Conservation (phyloP, 2,888 invertebrate species). For the Agrenia bidenticulata region DNA sequence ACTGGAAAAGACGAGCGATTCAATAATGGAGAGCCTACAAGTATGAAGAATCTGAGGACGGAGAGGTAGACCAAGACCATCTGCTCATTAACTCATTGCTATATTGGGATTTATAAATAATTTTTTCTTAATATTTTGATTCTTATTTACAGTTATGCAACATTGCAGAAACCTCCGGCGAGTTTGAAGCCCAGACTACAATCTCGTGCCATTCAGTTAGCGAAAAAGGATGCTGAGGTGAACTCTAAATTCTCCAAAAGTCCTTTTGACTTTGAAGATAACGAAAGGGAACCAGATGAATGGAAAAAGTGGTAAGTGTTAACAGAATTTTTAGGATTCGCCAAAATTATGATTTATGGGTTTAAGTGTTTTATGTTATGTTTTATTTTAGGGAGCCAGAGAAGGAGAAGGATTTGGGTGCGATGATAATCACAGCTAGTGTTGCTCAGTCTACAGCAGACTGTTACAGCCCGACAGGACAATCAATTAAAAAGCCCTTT, state of each 20-base stretch:
- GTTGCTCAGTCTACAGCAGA: slow-evolving; percentile 15
- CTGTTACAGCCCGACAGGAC: slow-evolving; percentile 9
- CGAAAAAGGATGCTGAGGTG: neutral
- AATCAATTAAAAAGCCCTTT: neutral
- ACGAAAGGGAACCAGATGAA: neutral
- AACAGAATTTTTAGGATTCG: neutral
- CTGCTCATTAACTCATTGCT: no score
- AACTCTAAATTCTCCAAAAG: neutral
- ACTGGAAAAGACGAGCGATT: slow-evolving; percentile 5
- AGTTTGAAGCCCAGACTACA: slow-evolving; percentile 17
- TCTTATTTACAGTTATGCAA: slow-evolving; percentile 9
- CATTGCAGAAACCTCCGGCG: slow-evolving; percentile 15
- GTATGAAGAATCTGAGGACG: no score
- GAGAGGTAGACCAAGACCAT: no score
- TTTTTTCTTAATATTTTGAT: neutral
- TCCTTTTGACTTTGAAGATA: slow-evolving; percentile 9
- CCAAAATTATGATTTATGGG: no score
- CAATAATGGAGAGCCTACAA: neutral
- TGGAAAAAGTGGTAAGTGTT: slow-evolving; percentile 5
- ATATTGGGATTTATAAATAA: neutral
- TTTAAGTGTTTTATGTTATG: no score
- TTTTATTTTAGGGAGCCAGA: slow-evolving; percentile 11
- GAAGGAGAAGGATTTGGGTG: neutral
- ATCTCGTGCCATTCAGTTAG: neutral
- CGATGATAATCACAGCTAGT: slow-evolving; percentile 10